These are phyloP conservation scores for Eustalomyia histrio DNA, from an alignment of 2,888 invertebrate genomes.

Conservation along the genomic window DNA sequence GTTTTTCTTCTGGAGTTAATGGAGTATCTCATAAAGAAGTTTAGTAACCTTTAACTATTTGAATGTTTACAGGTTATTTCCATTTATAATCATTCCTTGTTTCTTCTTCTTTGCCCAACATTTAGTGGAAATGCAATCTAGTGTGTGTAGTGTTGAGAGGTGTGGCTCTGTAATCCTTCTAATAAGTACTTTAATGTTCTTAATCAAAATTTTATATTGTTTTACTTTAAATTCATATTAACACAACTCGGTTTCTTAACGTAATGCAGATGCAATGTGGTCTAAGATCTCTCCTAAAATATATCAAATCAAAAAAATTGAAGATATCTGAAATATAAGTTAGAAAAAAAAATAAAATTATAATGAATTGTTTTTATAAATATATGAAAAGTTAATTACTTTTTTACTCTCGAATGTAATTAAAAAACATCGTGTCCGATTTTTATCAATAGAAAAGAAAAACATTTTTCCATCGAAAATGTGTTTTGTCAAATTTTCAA, in stretches of 20 bases:
- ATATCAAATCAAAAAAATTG: conserved; percentile 47
- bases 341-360: background rate
- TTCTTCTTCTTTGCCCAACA: conserved; percentile 9
- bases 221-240: conserved; percentile 54
- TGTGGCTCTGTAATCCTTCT: conserved; percentile 14
- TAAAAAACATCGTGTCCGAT: no score
- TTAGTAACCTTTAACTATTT: background rate
- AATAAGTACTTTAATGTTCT: conserved; percentile 54
- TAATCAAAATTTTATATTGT: conserved; percentile 9
- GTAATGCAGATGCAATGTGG: conserved; percentile 39
- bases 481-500: no score
- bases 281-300: conserved; percentile 31
- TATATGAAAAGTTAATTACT: background rate
- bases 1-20: background rate
- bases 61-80: background rate
- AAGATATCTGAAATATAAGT: conserved; percentile 46
- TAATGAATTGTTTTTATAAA: background rate
- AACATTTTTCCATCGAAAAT: no score
- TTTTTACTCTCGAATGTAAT: no score
- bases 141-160: conserved; percentile 12
- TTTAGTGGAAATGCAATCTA: conserved; percentile 30
- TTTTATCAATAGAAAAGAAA: no score
- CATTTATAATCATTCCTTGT: background rate
- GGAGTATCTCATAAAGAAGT: background rate
- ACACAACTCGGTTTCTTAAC: conserved; percentile 36